Evolutionary conservation across 2,797 vertebrate genomes (phyloP).

Genomic region (Triplophysa bombifrons): DNA sequence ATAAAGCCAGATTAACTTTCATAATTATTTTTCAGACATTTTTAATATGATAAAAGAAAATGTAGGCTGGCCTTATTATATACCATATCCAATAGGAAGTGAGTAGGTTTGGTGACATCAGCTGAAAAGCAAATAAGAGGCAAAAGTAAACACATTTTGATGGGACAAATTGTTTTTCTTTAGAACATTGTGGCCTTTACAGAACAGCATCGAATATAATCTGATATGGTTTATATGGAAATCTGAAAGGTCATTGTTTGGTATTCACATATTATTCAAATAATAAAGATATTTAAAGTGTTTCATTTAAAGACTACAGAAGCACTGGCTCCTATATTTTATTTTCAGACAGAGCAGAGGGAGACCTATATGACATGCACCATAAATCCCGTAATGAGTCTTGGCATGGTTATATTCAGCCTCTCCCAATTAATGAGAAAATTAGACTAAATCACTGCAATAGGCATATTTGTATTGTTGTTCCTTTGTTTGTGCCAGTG

Average conservation of each 20-base stretch:
- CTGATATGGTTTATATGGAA: background rate
- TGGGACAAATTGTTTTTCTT: background rate
- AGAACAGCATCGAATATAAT: background rate
- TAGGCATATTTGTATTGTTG: conserved; percentile 7
- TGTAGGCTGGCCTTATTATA: too few relatives aligned
- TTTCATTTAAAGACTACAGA: conserved; percentile 41
- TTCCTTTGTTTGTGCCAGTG: conserved; percentile 13
- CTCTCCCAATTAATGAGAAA: conserved; percentile 65
- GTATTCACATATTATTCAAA: conserved; percentile 9
- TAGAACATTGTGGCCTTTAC: background rate
- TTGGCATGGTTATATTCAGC: conserved; percentile 63
- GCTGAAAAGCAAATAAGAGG: background rate
- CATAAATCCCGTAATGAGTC: conserved; percentile 79
- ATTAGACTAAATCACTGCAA: conserved; percentile 66
- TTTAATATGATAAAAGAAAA: too few relatives aligned
- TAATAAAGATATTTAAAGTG: background rate
- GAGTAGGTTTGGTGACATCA: background rate
- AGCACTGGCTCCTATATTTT: conserved; percentile 55
- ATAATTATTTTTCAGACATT: too few relatives aligned
- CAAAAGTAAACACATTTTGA: background rate
- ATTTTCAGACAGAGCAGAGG: conserved; percentile 67
- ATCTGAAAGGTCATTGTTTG: background rate
- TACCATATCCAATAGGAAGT: too few relatives aligned
- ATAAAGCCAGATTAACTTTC: too few relatives aligned
- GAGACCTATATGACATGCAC: conserved; percentile 74